These are phyloP conservation scores for Melanotaenia pygmaea DNA, from an alignment of 2,797 vertebrate species.

Conservation along the genomic window DNA sequence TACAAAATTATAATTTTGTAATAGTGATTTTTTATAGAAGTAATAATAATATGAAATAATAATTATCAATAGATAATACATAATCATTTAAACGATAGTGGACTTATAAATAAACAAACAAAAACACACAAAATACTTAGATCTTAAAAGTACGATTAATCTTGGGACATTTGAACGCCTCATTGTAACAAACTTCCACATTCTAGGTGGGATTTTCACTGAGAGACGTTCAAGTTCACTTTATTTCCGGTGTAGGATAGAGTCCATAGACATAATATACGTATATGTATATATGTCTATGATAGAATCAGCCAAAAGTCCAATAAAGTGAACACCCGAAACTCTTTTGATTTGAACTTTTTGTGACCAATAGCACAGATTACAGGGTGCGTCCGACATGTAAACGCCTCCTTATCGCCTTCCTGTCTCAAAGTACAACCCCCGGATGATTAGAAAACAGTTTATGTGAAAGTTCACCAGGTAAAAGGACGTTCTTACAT, in stretches of 20 bases:
- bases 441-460: background rate
- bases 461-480: constrained; percentile 34
- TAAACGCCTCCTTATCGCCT: constrained; percentile 27
- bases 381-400: too few species aligned
- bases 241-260: background rate
- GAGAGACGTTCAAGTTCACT: background rate
- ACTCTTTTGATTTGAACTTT: rapidly evolving
- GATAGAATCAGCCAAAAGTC: background rate
- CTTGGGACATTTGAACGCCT: constrained; percentile 13
- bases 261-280: too few species aligned
- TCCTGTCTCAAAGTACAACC: constrained; percentile 52
- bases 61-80: too few species aligned
- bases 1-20: too few species aligned
- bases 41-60: too few species aligned
- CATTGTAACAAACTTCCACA: background rate
- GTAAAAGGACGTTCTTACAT: background rate
- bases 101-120: background rate
- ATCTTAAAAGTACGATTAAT: rapidly evolving
- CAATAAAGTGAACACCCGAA: background rate
- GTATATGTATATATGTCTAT: too few species aligned
- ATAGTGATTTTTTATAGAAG: too few species aligned
- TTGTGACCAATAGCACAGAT: background rate
- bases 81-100: too few species aligned
- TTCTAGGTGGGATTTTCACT: background rate
- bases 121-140: background rate